A percentile compares a stretch with the other conserved stretches of the same genome.
Evolutionary conservation across 1,140 invertebrate species (phyloP).

Genomic region (Sipha flava): DNA sequence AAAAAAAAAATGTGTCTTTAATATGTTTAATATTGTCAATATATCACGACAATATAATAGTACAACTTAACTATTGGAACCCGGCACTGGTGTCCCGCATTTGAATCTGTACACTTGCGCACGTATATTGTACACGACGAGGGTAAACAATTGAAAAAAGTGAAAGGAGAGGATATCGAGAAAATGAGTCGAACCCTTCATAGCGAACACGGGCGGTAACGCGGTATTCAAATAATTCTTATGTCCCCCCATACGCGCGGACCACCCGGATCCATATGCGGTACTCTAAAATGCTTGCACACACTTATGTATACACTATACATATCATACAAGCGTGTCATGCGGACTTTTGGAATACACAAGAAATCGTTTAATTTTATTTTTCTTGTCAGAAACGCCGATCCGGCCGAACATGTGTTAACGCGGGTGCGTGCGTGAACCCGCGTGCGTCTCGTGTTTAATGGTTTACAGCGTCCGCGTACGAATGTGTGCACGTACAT

Average conservation of each 20-base stretch:
- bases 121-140: too few relatives aligned
- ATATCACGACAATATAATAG: too few relatives aligned
- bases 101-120: too few relatives aligned
- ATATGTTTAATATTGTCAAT: too few relatives aligned
- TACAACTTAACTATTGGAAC: too few relatives aligned
- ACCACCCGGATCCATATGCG: conserved; percentile 6
- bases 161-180: neutral
- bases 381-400: conserved; percentile 9
- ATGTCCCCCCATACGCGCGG: neutral
- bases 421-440: neutral
- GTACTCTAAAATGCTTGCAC: neutral
- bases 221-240: neutral
- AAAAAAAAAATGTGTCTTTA: too few relatives aligned
- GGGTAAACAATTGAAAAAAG: too few relatives aligned
- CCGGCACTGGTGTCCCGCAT: too few relatives aligned
- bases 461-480: conserved; percentile 7
- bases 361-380: conserved; percentile 8
- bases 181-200: neutral
- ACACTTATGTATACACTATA: neutral
- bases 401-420: conserved; percentile 22
- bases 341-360: conserved; percentile 28
- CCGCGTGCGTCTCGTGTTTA: neutral
- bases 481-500: neutral
- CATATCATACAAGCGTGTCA: neutral
- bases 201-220: neutral